These are phyloP conservation scores for Meandrina meandrites DNA, from an alignment of 92 coral and sea anemone species.

Conservation along the genomic window DNA sequence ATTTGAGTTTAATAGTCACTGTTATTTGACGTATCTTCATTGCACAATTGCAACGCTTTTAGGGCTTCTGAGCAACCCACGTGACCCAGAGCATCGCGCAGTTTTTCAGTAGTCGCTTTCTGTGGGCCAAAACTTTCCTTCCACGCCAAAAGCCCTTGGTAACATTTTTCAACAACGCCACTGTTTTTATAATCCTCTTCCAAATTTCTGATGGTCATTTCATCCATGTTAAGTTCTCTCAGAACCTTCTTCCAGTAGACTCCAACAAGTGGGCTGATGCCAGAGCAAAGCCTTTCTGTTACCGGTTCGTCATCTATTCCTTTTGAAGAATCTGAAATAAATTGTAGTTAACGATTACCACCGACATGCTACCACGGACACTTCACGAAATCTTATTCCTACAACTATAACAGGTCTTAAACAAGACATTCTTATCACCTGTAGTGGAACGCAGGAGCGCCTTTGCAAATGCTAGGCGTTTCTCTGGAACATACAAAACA, in stretches of 20 bases:
- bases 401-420: too few species aligned
- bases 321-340: too few species aligned
- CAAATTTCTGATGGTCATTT: background rate
- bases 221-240: background rate
- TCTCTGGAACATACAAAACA: too few species aligned
- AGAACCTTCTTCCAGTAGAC: background rate
- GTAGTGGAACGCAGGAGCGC: too few species aligned
- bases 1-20: too few species aligned
- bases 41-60: background rate
- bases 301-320: background rate
- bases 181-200: background rate
- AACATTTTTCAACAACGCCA: background rate
- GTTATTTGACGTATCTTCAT: background rate
- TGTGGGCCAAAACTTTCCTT: background rate
- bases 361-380: too few species aligned
- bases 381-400: too few species aligned
- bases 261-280: background rate
- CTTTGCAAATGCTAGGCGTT: too few species aligned
- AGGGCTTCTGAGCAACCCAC: background rate
- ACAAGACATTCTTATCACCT: too few species aligned
- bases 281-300: background rate
- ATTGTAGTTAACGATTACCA: too few species aligned
- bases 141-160: background rate
- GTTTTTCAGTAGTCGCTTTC: background rate
- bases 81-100: background rate